Base-by-base conservation (phyloP, 2,113 vertebrate species). In the Ophthalmolycus amberensis region DNA sequence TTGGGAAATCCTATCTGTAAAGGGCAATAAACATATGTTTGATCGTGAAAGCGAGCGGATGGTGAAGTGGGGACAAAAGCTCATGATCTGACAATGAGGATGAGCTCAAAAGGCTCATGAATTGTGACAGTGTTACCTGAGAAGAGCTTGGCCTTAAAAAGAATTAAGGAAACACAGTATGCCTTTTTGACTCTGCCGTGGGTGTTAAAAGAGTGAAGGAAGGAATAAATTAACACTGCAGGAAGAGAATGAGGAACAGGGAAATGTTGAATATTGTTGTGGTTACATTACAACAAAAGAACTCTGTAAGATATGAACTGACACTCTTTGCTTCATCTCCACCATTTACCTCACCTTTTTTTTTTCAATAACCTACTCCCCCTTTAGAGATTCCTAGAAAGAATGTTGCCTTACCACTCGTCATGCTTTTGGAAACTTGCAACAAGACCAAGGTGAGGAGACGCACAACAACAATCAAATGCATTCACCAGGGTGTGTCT, bases 401-500 rank as follows among this genome's bases (percentile, higher is more conserved):
- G 59, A 27, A 37, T 63, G 64, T 40, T 52, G 25, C 20, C 38
- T 14, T 9, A 10, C 20, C 20, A 40, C 25, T 59, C 14, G 56
- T 37, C 20, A 77, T 22, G 12, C 6, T 40, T 34, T 27, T 54
- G 9, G 15, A 44, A 77, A 14, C 18, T 0, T 54, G 10, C 6
- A 52, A 71, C 18, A 63, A 64, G 62, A 48, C 14, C 6, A 32
- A 15, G 6, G 1, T 29, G 20, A 74, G 18, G 38, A 65, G 42
- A 54, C n/a, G 4, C 6, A 77, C 6, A 60, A 54, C 12, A 75
- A 50, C 0, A 68, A 25, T 66, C 66, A 67, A 68, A 71, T 29
- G 22, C 27, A 75, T 86, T 85, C 77, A 82, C 25, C 38, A 77
- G 80, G 93, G 92, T 84, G 91, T 91, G 92, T 32, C 85, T 64